These are phyloP conservation scores for Gerris lacustris DNA, from an alignment of 2,888 invertebrate genomes.

Conservation along the genomic window DNA sequence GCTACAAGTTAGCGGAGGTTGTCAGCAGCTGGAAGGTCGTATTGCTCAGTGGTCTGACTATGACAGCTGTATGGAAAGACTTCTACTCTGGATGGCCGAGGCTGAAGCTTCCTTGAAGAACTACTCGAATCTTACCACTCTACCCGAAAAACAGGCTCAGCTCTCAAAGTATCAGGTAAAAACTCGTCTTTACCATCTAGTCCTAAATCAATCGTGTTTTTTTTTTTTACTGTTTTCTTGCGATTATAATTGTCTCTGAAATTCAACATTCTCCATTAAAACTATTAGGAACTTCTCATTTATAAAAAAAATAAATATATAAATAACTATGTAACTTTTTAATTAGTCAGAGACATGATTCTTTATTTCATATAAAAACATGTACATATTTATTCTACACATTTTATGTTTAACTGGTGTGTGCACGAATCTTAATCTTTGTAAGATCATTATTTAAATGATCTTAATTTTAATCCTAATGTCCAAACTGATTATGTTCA, in stretches of 20 bases:
- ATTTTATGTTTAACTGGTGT: too few species aligned
- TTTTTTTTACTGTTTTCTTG: slow-evolving; percentile 12
- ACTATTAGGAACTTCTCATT: too few species aligned
- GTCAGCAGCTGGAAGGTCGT: slow-evolving; percentile 66
- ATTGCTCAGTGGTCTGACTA: slow-evolving; percentile 76
- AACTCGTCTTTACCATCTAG: slow-evolving; percentile 26
- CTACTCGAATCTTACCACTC: slow-evolving; percentile 65
- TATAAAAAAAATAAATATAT: too few species aligned
- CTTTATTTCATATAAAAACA: too few species aligned
- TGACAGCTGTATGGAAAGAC: slow-evolving; percentile 67
- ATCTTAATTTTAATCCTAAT: too few species aligned
- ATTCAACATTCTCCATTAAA: too few species aligned
- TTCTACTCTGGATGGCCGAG: slow-evolving; percentile 72
- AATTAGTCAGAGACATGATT: too few species aligned
- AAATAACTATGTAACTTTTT: too few species aligned
- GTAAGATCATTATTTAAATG: too few species aligned
- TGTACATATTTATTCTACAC: too few species aligned
- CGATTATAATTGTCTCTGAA: slow-evolving; percentile 9
- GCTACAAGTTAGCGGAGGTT: slow-evolving; percentile 61
- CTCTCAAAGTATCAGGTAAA: slow-evolving; percentile 77
- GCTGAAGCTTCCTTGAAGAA: slow-evolving; percentile 77
- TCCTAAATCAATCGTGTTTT: slow-evolving; percentile 6
- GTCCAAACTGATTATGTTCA: too few species aligned
- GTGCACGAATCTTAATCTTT: too few species aligned
- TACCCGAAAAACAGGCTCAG: slow-evolving; percentile 84